These are phyloP conservation scores for Acrocephalus scirpaceus DNA, from an alignment of 2,797 vertebrate species.

Conservation along the genomic window DNA sequence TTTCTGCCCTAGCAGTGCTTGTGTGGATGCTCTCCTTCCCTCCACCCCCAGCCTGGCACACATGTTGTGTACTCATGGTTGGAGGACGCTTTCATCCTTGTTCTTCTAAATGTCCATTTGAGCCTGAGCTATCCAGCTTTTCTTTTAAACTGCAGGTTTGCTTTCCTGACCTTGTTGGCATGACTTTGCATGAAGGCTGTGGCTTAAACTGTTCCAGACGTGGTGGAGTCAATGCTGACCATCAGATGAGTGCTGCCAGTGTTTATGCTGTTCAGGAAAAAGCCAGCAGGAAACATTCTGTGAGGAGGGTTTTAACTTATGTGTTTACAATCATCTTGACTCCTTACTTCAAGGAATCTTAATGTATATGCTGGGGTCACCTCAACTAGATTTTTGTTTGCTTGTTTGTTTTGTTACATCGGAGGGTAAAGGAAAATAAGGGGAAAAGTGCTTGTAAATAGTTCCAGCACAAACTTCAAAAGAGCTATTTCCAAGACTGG, in stretches of 20 bases:
- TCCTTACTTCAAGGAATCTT: not conserved
- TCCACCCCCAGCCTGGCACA: not conserved
- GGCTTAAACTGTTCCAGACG: not conserved
- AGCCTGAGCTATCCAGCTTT: not conserved
- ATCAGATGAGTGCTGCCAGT: not conserved
- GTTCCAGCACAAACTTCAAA: not conserved
- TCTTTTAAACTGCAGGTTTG: not conserved
- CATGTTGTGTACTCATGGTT: accelerated
- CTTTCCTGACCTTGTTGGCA: not conserved
- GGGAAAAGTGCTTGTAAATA: not conserved
- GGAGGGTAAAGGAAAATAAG: not conserved
- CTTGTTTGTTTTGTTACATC: not conserved
- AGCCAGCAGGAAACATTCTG: not conserved
- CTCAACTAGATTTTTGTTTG: not conserved
- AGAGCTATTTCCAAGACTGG: not conserved
- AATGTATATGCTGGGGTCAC: not conserved
- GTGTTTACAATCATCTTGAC: not conserved
- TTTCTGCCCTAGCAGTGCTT: not conserved
- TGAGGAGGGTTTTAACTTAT: not conserved
- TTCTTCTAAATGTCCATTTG: not conserved
- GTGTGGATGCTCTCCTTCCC: not conserved
- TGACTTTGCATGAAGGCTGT: not conserved
- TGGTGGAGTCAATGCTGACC: not conserved
- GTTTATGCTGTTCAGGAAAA: constrained; percentile 32
- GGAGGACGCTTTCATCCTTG: not conserved